Base-by-base conservation (phyloP, 2,113 vertebrate genomes). In the Penelope pileata region DNA sequence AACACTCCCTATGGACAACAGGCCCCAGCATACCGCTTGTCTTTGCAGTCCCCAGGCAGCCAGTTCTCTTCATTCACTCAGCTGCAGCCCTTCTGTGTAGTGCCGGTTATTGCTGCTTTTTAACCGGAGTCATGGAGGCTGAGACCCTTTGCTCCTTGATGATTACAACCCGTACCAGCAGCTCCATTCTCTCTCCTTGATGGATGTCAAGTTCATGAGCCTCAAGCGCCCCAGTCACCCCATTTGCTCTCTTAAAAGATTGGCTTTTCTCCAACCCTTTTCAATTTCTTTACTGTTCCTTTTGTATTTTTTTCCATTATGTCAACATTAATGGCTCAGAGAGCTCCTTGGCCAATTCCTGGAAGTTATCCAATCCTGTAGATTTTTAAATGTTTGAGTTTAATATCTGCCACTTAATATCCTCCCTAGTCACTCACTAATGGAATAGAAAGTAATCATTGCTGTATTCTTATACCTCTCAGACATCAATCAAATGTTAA, bases 211-310 rank as follows among this genome's bases (percentile, higher is more conserved):
- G 48, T 53, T 92, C 58, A 73, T 45, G 9, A 89, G 36, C 81
- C 72, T 60, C 82, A 76, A 92, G 22, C 77, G 62, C 77, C 42
- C 42, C 66, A 48, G 21, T 92, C 78, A 70, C 83, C 26, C 67
- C 76, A 91, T 94, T 96, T 91, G 75, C 40, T 79, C 62, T 80
- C 88, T 91, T 73, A 89, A 92, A 89, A 87, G 30, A 83, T 5
- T 97, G 91, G 95, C 84, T 89, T 90, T 93, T 76, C 76, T 94
- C 89, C 89, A 97, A 73, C 3, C 14, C 50, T 94, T 92, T 95
- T 92, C 77, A 89, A 34, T 89, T 87, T 89, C 66, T 96, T 54
- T 22, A 14, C 23, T 75, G 38, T 50, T 86, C 40, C 77, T 34
- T 84, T 79, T 93, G 12, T 58, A 21, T 58, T 91, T 95, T 83